Conservation (phyloP, 1,140 invertebrate genomes). For the Diabrotica virgifera region DNA sequence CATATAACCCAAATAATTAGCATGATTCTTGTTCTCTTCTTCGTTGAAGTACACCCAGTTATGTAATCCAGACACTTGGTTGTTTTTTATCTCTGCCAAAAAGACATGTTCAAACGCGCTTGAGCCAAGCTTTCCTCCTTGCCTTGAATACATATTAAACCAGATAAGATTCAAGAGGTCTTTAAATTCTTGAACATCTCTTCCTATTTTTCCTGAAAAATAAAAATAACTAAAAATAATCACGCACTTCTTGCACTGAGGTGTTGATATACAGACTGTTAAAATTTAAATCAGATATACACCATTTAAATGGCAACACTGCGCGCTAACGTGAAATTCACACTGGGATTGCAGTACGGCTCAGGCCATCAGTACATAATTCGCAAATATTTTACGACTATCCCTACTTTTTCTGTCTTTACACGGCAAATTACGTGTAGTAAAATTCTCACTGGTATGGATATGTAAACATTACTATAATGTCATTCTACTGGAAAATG, state of each 20-base stretch:
- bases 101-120: constrained; percentile 87
- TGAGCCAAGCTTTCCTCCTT: constrained; percentile 71
- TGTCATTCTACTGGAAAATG: no score
- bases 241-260: no score
- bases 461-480: no score
- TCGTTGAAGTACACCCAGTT: constrained; percentile 85
- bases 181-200: constrained; percentile 65
- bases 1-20: constrained; percentile 79
- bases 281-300: no score
- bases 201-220: constrained; percentile 48
- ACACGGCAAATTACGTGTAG: no score
- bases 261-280: background rate
- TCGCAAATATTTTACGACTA: no score
- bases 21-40: constrained; percentile 64
- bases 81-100: constrained; percentile 75
- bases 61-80: constrained; percentile 77
- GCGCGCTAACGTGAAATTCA: no score
- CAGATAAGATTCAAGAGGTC: constrained; percentile 72
- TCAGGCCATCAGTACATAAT: no score
- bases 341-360: no score
- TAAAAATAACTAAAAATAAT: background rate
- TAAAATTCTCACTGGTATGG: no score
- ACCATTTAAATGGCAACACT: no score
- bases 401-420: no score
- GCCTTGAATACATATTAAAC: constrained; percentile 79